Evolutionary conservation across 2,113 vertebrate species (phyloP).

Genomic region (Panthera leo): DNA sequence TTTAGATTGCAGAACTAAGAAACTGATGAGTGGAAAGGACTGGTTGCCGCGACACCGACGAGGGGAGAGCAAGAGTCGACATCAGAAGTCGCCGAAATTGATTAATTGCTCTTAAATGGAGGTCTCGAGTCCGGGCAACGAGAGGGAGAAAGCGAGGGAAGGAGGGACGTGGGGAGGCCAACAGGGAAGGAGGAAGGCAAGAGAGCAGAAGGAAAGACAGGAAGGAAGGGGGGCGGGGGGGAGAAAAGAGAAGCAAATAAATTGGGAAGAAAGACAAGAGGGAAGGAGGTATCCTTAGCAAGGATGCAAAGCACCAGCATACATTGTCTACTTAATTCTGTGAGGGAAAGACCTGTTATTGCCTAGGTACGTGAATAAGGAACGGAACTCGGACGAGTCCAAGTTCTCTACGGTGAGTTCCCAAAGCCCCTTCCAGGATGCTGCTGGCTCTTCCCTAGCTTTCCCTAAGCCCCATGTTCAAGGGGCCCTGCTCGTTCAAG

Average conservation of each 20-base stretch:
- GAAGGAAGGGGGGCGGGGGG: rapidly evolving
- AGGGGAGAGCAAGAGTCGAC: not conserved
- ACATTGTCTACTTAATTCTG: not conserved
- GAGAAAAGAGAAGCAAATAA: not conserved
- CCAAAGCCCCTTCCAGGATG: not conserved
- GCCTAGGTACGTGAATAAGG: not conserved
- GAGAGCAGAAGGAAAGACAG: rapidly evolving
- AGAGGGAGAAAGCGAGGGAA: not conserved
- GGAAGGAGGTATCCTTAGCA: not conserved
- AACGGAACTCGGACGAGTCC: not conserved
- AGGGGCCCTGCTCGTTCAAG: not conserved
- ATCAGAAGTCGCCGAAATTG: not conserved
- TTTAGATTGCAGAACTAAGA: constrained; percentile 57
- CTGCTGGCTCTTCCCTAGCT: not conserved
- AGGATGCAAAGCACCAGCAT: not conserved
- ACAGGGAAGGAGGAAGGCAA: not conserved
- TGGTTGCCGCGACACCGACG: not conserved
- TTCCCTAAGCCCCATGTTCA: not conserved
- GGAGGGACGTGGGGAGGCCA: not conserved
- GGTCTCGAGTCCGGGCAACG: not conserved
- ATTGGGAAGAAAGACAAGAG: not conserved
- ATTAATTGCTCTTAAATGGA: not conserved
- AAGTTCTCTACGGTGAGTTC: not conserved
- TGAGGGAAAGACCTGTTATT: not conserved
- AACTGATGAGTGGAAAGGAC: not conserved